A percentile compares a stretch with the other conserved stretches of the same genome.
Evolutionary conservation across 1,140 invertebrate species (phyloP).

Genomic region (Brachionus rotundiformis): DNA sequence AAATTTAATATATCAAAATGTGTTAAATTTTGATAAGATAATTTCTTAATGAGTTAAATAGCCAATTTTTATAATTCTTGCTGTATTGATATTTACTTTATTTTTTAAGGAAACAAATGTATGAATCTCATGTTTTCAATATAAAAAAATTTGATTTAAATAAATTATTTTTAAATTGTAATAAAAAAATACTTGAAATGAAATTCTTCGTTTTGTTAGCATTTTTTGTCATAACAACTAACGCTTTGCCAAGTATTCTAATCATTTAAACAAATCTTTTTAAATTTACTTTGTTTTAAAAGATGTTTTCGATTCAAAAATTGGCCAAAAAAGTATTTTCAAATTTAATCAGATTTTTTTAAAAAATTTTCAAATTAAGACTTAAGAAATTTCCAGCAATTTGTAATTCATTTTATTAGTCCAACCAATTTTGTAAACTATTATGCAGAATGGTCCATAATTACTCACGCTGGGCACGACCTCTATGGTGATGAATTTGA

Average conservation of each 20-base stretch:
- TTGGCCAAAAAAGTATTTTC: constrained; percentile 5
- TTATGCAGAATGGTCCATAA: constrained; percentile 29
- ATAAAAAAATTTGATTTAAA: not conserved
- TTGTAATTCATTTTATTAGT: constrained; percentile 36
- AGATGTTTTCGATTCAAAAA: not conserved
- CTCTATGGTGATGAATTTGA: constrained; percentile 23
- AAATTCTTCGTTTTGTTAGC: not conserved
- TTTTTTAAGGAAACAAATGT: not conserved
- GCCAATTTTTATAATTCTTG: no score
- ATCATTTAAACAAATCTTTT: not conserved
- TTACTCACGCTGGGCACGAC: constrained; percentile 22
- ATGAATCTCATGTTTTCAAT: not conserved
- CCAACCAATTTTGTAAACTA: constrained; percentile 1
- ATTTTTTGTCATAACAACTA: not conserved
- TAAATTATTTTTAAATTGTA: not conserved
- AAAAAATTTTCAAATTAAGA: no score
- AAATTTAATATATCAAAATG: no score
- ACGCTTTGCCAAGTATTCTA: not conserved
- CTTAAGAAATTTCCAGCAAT: constrained; percentile 32
- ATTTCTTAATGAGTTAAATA: not conserved
- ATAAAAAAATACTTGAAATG: not conserved
- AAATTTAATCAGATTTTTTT: no score
- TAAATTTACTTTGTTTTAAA: not conserved
- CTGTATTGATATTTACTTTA: not conserved
- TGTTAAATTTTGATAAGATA: not conserved